Evolutionary conservation across 2,888 invertebrate genomes (phyloP).

Genomic region (Herminia tarsipennalis): DNA sequence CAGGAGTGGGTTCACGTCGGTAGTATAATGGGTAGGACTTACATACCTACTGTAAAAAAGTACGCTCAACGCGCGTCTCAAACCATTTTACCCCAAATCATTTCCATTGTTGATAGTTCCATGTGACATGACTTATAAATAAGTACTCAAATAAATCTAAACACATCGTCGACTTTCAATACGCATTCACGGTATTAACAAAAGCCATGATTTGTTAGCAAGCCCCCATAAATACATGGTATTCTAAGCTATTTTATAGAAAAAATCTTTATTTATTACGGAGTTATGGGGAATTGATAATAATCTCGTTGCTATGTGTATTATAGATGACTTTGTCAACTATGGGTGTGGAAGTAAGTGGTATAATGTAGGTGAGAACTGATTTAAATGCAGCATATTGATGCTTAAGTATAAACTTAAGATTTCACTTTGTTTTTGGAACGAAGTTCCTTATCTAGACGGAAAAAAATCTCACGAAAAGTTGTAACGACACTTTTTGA

Average conservation of each 20-base stretch:
- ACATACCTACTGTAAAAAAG: too few species aligned
- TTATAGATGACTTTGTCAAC: slow-evolving; percentile 49
- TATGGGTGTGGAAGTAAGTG: slow-evolving; percentile 6
- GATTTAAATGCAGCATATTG: too few species aligned
- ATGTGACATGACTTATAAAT: slow-evolving; percentile 25
- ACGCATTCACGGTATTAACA: slow-evolving; percentile 52
- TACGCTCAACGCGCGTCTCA: slow-evolving; percentile 1
- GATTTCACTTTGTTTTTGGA: too few species aligned
- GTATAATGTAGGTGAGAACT: background rate
- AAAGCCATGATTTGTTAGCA: slow-evolving; percentile 77
- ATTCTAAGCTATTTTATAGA: slow-evolving; percentile 50
- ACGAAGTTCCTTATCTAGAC: too few species aligned
- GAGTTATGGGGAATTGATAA: slow-evolving; percentile 56
- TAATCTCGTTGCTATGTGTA: slow-evolving; percentile 49
- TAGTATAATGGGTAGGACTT: too few species aligned
- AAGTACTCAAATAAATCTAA: slow-evolving; percentile 65
- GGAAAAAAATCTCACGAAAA: too few species aligned
- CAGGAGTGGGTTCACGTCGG: too few species aligned
- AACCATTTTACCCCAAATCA: too few species aligned
- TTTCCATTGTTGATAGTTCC: slow-evolving; percentile 33
- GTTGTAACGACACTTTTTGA: too few species aligned
- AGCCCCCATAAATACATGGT: slow-evolving; percentile 66
- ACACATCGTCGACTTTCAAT: slow-evolving; percentile 69
- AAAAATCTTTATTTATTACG: slow-evolving; percentile 71
- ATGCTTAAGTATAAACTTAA: too few species aligned